Evolutionary conservation across 1,140 invertebrate species (phyloP).

Genomic region (Leptinotarsa undecemlineata): DNA sequence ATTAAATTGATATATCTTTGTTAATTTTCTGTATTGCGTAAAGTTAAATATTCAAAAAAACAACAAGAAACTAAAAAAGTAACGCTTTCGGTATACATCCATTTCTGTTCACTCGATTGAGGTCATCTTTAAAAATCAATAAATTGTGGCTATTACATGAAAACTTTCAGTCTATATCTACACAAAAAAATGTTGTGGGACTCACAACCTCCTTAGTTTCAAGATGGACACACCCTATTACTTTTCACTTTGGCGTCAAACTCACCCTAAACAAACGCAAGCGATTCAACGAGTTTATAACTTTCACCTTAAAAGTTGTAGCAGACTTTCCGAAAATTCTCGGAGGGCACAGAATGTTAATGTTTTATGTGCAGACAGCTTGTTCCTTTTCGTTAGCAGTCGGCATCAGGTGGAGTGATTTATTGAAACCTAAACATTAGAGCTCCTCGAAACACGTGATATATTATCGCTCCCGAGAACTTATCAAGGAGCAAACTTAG

Average conservation of each 20-base stretch:
- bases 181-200: no score
- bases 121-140: no score
- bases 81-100: no score
- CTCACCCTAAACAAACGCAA: neutral
- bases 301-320: constrained; percentile 16
- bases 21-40: no score
- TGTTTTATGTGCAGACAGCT: constrained; percentile 24
- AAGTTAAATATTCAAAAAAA: no score
- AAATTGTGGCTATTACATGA: no score
- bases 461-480: constrained; percentile 15
- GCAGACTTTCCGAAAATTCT: constrained; percentile 9
- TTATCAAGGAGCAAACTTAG: constrained; percentile 21
- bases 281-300: constrained; percentile 1
- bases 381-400: constrained; percentile 12
- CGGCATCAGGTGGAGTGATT: constrained; percentile 19
- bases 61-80: no score
- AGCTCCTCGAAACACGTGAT: constrained; percentile 15
- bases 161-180: no score
- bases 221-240: no score
- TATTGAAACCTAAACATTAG: constrained; percentile 22
- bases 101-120: no score
- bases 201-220: no score
- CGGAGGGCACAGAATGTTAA: constrained; percentile 22
- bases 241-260: neutral
- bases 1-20: no score